phyloP scores from a whole-genome alignment of 2,888 invertebrate genomes.

The Priocnemis perturbator region DNA sequence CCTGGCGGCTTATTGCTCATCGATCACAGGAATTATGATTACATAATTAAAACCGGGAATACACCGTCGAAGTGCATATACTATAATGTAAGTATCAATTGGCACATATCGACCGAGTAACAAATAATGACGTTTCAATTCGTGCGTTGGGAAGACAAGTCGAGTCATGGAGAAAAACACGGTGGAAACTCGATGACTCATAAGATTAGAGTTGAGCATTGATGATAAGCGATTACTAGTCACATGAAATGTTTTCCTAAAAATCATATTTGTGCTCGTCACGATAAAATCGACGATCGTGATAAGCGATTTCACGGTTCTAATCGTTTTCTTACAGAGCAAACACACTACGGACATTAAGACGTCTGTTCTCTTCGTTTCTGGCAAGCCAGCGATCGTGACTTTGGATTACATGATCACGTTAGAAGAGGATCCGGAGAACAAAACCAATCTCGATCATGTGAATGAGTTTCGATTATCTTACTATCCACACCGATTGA shows the following conservation, averaged over 20 bases:
- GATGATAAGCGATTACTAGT: not conserved
- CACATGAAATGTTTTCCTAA: too few relatives aligned
- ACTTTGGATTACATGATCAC: constrained; percentile 88
- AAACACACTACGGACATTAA: constrained; percentile 88
- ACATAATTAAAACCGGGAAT: constrained; percentile 84
- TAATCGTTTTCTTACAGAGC: constrained; percentile 78
- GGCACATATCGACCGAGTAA: not conserved
- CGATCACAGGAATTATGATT: constrained; percentile 93
- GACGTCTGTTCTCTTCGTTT: constrained; percentile 88
- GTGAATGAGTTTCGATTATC: constrained; percentile 89
- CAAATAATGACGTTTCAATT: not conserved
- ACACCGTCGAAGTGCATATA: constrained; percentile 91
- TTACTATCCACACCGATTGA: constrained; percentile 90
- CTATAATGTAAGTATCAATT: constrained; percentile 84
- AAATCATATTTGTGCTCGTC: too few relatives aligned
- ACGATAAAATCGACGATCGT: not conserved
- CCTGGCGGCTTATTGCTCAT: constrained; percentile 90
- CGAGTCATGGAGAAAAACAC: not conserved
- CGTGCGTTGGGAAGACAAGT: not conserved
- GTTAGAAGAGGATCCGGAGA: constrained; percentile 57
- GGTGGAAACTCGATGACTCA: not conserved
- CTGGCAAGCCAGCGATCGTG: constrained; percentile 85
- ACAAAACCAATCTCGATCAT: constrained; percentile 64
- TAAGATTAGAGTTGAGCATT: not conserved
- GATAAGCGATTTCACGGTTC: too few relatives aligned